Evolutionary conservation across 2,888 invertebrate species (phyloP).

Genomic region (Pristionchus japonicus): DNA sequence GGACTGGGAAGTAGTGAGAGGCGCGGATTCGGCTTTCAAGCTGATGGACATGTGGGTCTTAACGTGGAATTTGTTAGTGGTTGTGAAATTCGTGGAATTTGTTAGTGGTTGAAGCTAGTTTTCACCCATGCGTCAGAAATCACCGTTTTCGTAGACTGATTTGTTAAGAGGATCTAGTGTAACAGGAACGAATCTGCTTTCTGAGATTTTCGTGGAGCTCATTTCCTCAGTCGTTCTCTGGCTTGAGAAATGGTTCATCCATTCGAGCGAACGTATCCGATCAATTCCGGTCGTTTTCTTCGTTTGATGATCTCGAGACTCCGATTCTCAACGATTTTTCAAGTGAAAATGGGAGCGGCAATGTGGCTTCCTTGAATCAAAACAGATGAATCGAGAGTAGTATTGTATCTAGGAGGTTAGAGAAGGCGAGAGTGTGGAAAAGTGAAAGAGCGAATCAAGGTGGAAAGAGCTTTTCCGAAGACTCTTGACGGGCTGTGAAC

Average conservation of each 20-base stretch:
- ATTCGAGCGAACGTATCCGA: neutral
- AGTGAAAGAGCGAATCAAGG: neutral
- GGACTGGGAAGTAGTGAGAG: too few species aligned
- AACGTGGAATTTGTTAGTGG: neutral
- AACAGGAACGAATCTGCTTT: neutral
- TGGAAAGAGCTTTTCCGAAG: neutral
- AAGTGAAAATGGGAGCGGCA: neutral
- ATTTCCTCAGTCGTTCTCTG: neutral
- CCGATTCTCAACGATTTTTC: neutral
- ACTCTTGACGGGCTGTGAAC: conserved; percentile 14
- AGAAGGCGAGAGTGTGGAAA: neutral
- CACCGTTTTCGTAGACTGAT: too few species aligned
- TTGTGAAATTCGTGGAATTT: neutral
- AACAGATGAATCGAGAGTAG: neutral
- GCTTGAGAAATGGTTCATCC: neutral
- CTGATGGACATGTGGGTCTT: too few species aligned
- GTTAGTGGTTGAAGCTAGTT: too few species aligned
- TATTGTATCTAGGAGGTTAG: neutral
- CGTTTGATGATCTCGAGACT: neutral
- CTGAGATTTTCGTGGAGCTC: neutral
- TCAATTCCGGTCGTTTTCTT: neutral
- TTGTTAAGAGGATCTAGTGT: neutral
- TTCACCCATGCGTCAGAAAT: too few species aligned
- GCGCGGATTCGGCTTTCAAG: too few species aligned
- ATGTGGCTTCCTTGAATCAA: neutral